Evolutionary conservation across 1,140 invertebrate species (phyloP).

Genomic region (Drosophila lacertosa): DNA sequence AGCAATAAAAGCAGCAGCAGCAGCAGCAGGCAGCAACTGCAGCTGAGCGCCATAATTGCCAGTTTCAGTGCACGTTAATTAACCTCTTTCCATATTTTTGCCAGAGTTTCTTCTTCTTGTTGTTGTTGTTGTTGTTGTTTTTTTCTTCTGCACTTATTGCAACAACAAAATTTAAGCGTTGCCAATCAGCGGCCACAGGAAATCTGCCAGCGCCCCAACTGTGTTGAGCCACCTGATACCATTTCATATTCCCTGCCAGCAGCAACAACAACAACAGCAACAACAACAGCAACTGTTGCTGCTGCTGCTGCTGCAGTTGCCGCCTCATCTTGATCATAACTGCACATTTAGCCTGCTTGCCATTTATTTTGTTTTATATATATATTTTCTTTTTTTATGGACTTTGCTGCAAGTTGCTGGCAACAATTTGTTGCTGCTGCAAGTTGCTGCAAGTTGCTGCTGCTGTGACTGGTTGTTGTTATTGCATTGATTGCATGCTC

Average conservation of each 20-base stretch:
- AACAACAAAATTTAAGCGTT: constrained; percentile 65
- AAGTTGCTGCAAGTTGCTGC: constrained; percentile 36
- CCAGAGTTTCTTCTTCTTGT: constrained; percentile 40
- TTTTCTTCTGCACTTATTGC: constrained; percentile 22
- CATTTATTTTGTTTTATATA: constrained; percentile 82
- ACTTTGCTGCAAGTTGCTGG: constrained; percentile 39
- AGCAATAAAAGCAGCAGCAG: constrained; percentile 51
- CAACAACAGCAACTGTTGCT: constrained; percentile 22
- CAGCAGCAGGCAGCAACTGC: constrained; percentile 24
- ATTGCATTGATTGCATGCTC: constrained; percentile 76
- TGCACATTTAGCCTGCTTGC: constrained; percentile 77
- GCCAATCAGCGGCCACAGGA: constrained; percentile 64
- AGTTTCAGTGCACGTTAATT: constrained; percentile 82
- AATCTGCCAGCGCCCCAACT: constrained; percentile 34
- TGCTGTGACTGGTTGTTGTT: constrained; percentile 38
- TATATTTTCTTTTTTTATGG: constrained; percentile 69
- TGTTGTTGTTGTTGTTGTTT: constrained; percentile 14
- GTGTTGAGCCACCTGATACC: constrained; percentile 77
- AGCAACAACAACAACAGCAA: neutral
- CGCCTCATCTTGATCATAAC: constrained; percentile 67
- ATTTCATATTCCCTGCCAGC: constrained; percentile 51
- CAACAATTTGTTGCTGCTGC: constrained; percentile 41
- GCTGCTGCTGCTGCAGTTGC: constrained; percentile 11
- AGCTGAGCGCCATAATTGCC: constrained; percentile 77
- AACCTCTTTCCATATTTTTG: constrained; percentile 80